Base-by-base conservation (phyloP, 2,888 invertebrate genomes). In the Brenthis daphne region DNA sequence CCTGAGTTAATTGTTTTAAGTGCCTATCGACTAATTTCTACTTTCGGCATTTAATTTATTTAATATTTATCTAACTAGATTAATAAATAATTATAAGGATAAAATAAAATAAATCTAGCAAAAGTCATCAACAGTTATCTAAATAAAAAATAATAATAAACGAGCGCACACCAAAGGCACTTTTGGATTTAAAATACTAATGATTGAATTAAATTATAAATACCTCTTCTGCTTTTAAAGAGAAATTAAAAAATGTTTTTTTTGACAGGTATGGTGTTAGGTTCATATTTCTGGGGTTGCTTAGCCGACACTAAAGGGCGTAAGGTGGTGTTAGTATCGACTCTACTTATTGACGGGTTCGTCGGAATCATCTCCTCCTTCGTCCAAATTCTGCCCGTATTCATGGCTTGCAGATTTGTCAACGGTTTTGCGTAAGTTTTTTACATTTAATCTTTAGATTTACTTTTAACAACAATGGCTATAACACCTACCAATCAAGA, bases 201-300 rank as follows among this genome's bases (percentile, higher is more conserved):
- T 4, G 29, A 4, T 29, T 29, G 29, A 5, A 29, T 4, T 29
- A 29, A 29, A 29, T 29, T 29, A 29, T 29, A 29, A 29, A 4
- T 29, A 29, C 4, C 29, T 29, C 29, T 29, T 29, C 12, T n/a
- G 33, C 6, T 61, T 16, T n/a, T 48, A n/a, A 29, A 56, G 8
- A n/a, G 56, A 24, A 24, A 33, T 24, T 13, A 37, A 37, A 54
- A 48, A 50, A n/a, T 50, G 13, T 51, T 43, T 29, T 51, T 6
- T 48, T 20, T 65, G 67, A 6, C 79, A 96, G 96, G 97, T 73
- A 97, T 97, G 96, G 94, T 97, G 63, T 87, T 97, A 78, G 97
- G 97, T 20, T 96, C 96, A 56, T 97, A 96, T 88, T 96, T 96
- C 87, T 97, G 96, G 96, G 97, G 97, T 61, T 96, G 96, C 83